Evolutionary conservation across 2,113 vertebrate species (phyloP).

Genomic region (Phalacrocorax carbo): DNA sequence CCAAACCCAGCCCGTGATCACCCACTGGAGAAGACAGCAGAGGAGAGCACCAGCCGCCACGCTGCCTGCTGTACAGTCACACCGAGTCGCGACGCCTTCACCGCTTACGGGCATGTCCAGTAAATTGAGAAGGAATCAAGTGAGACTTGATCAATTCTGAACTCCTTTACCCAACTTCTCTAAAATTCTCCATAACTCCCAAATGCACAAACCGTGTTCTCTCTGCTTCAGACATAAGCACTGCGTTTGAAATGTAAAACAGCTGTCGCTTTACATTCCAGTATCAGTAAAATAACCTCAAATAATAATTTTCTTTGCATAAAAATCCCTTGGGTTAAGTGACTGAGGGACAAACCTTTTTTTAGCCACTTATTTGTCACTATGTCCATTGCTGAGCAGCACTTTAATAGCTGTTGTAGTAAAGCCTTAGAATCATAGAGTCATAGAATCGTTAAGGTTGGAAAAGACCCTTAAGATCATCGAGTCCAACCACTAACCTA

Average conservation of each 20-base stretch:
- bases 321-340: not conserved
- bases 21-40: not conserved
- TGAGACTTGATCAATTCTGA: not conserved
- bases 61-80: rapidly evolving
- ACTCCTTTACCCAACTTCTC: not conserved
- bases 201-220: not conserved
- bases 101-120: rapidly evolving
- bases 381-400: not conserved
- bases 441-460: too few species aligned
- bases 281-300: not conserved
- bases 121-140: not conserved
- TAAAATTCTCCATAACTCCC: not conserved
- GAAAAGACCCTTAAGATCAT: too few species aligned
- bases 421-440: not conserved
- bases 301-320: not conserved
- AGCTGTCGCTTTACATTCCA: not conserved
- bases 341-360: not conserved
- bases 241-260: not conserved
- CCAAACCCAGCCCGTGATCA: not conserved
- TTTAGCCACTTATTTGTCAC: not conserved
- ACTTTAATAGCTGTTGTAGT: not conserved
- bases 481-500: too few species aligned
- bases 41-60: rapidly evolving
- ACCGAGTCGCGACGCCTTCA: rapidly evolving
- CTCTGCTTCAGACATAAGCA: not conserved